phyloP scores from a whole-genome alignment of 2,113 vertebrate species.

The Hyla sarda region DNA sequence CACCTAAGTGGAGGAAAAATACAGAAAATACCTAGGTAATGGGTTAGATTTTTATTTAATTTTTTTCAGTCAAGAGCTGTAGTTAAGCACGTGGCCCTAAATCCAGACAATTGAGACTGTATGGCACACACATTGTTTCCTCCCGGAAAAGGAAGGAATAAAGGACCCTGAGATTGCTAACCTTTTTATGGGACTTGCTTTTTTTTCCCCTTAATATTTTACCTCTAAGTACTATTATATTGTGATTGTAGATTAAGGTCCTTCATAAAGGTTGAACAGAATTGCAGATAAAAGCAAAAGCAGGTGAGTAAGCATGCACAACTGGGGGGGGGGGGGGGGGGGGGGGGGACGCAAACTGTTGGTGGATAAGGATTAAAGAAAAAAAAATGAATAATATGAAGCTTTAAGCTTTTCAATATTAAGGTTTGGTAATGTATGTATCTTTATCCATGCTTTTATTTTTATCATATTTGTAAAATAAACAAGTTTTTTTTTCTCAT shows the following conservation, averaged over 20 bases:
- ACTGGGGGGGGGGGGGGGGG: too few relatives aligned
- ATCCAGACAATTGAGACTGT: constrained; percentile 31
- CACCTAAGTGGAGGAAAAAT: constrained; percentile 8
- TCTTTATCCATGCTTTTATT: background rate
- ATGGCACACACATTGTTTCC: constrained; percentile 14
- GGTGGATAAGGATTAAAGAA: background rate
- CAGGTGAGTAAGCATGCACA: constrained; percentile 15
- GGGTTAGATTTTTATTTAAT: constrained; percentile 3
- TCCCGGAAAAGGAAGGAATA: constrained; percentile 34
- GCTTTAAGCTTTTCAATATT: background rate
- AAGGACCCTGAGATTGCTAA: constrained; percentile 39
- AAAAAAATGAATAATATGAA: background rate
- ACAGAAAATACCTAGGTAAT: constrained; percentile 41
- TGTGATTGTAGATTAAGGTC: constrained; percentile 55
- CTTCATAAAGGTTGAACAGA: constrained; percentile 51
- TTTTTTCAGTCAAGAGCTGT: constrained; percentile 25
- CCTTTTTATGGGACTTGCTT: constrained; percentile 48
- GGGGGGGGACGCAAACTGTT: too few relatives aligned
- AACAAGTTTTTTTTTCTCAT: constrained; percentile 3
- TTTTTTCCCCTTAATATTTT: constrained; percentile 59
- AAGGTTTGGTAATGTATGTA: constrained; percentile 4
- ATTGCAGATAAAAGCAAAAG: constrained; percentile 54
- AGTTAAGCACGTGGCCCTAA: constrained; percentile 37
- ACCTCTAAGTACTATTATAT: constrained; percentile 55
- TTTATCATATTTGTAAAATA: background rate